Evolutionary conservation across 2,797 vertebrate species (phyloP).

Genomic region (Cossypha heuglini): DNA sequence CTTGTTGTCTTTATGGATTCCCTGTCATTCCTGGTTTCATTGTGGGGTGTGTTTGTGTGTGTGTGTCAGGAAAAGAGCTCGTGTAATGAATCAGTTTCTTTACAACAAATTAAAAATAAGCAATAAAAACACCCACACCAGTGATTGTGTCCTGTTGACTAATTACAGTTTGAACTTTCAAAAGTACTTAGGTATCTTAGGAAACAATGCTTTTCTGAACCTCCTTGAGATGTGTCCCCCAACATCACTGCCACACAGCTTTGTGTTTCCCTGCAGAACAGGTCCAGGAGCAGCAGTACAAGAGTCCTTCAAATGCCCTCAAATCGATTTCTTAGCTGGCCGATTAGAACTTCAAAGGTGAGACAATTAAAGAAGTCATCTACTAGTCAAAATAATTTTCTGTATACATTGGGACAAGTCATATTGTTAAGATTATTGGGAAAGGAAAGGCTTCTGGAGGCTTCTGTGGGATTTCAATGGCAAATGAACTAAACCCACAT

Average conservation of each 20-base stretch:
- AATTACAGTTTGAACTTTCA: not conserved
- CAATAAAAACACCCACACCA: fast-evolving
- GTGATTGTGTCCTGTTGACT: not conserved
- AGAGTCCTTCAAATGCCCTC: not conserved
- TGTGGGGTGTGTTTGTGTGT: not conserved
- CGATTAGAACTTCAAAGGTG: not conserved
- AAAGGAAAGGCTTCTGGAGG: not conserved
- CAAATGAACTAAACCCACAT: not conserved
- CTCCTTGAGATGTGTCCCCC: not conserved
- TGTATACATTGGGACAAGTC: not conserved
- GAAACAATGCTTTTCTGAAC: not conserved
- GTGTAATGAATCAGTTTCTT: not conserved
- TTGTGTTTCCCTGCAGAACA: fast-evolving
- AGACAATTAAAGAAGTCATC: not conserved
- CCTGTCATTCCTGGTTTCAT: not conserved
- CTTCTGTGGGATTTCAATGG: not conserved
- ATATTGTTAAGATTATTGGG: not conserved
- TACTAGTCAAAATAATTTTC: not conserved
- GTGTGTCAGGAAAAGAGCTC: not conserved
- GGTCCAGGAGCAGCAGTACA: not conserved
- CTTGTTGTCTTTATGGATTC: not conserved
- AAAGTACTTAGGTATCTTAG: not conserved
- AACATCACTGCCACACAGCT: not conserved
- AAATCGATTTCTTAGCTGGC: not conserved
- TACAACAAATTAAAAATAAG: not conserved